Evolutionary conservation across 2,888 invertebrate species (phyloP).

Genomic region (Agriotes lineatus): DNA sequence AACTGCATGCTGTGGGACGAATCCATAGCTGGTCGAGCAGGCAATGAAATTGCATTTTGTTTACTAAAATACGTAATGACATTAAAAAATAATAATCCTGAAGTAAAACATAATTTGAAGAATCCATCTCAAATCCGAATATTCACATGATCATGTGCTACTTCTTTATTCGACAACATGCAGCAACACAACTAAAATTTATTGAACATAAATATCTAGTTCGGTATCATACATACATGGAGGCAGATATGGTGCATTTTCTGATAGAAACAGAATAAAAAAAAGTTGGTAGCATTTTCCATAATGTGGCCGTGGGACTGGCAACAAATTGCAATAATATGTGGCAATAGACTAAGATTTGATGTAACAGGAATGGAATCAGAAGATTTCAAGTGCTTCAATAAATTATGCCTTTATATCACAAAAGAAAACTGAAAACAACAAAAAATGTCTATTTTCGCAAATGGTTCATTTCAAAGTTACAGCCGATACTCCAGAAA

Average conservation of each 20-base stretch:
- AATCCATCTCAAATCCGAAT: not conserved
- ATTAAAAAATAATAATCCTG: not conserved
- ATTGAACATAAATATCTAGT: not conserved
- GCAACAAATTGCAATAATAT: not conserved
- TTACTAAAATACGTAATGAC: not conserved
- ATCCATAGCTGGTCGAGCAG: not conserved
- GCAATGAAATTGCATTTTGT: not conserved
- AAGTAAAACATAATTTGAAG: not conserved
- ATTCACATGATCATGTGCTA: no score
- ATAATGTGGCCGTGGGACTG: not conserved
- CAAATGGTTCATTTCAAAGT: no score
- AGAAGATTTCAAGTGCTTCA: no score
- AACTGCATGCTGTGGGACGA: no score
- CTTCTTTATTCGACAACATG: no score
- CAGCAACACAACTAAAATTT: no score
- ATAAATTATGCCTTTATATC: no score
- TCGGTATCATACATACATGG: not conserved
- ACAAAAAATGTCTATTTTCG: no score
- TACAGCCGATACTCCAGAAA: no score
- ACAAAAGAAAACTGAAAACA: no score
- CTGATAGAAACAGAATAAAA: not conserved
- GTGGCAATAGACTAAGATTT: not conserved
- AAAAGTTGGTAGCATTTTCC: not conserved
- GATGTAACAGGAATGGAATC: no score
- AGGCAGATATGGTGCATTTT: not conserved